phyloP scores from a whole-genome alignment of 2,888 invertebrate genomes.

The Molorchus minor region DNA sequence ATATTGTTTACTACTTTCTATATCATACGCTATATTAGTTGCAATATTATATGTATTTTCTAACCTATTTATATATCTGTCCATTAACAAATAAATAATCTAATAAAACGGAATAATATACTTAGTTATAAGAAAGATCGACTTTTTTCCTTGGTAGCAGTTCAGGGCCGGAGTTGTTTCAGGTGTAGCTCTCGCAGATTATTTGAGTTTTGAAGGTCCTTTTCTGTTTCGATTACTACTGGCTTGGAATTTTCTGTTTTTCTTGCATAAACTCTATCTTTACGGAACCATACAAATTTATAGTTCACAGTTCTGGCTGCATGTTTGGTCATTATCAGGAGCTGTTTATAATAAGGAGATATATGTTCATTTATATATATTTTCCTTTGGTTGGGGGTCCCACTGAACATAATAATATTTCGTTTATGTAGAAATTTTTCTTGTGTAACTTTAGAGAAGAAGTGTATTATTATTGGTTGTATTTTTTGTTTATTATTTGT shows the following conservation, averaged over 20 bases:
- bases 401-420: not conserved
- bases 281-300: constrained; percentile 12
- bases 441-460: not conserved
- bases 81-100: not conserved
- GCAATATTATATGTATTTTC: not conserved
- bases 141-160: constrained; percentile 62
- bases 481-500: constrained; percentile 8
- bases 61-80: not conserved
- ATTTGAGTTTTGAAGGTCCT: constrained; percentile 8
- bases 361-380: constrained; percentile 13
- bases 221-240: constrained; percentile 8
- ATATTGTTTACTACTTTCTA: constrained; percentile 59
- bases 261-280: constrained; percentile 9
- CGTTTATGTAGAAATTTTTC: constrained; percentile 6
- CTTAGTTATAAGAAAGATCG: constrained; percentile 65
- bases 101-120: constrained; percentile 57
- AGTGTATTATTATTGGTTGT: constrained; percentile 15
- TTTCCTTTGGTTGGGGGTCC: constrained; percentile 1
- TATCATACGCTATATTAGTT: constrained; percentile 52
- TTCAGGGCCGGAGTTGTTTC: constrained; percentile 29
- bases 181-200: not conserved
- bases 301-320: constrained; percentile 5
- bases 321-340: constrained; percentile 12
- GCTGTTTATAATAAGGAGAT: constrained; percentile 11
- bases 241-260: constrained; percentile 9